Base-by-base conservation (phyloP, 2,797 vertebrate species). In the Phoeniculus purpureus region DNA sequence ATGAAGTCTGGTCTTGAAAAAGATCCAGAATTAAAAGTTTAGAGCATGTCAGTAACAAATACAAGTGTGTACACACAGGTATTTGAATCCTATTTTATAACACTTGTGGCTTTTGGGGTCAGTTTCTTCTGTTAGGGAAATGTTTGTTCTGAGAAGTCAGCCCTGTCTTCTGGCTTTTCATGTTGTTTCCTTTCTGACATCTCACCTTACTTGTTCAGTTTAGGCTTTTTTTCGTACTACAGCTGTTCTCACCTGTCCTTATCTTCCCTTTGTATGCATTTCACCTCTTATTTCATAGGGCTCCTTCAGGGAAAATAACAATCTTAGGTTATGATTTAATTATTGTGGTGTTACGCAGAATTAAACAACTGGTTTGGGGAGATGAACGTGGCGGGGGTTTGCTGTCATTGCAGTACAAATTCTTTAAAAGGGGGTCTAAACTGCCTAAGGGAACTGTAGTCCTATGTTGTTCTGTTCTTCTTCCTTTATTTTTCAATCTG, bases 401-500 rank as follows among this genome's bases (percentile, higher is more conserved):
- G 15, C 52, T 70, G 32, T 87, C 19, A 50, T 25, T 92, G 45
- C 29, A 55, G 8, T 40, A 67, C 27, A 64, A 18, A 47, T 23
- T 31, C 17, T 72, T 68, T 59, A 15, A 34, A 94, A 88, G 52
- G 60, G 17, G 12, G 56, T 76, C 13, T 26, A 26, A 22, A 62
- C 48, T 76, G 52, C 48, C 21, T 56, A 23, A 73, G 31, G 40
- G 82, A 48, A 48, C 21, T 27, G 6, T 85, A 82, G 17, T 58
- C 26, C 58, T 65, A 0, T 65, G 5, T 19, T 83, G 5, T 25
- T 94, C n/a, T 91, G 22, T 29, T 25, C 68, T 78, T 70, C 80
- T 84, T 80, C 20, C 73, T 70, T 90, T 60, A 25, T 90, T 90
- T 94, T 88, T 87, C 29, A 65, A 51, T 61, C 32, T 87, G 5